Base-by-base conservation (phyloP, 2,797 vertebrate species). In the Pelodytes ibericus region DNA sequence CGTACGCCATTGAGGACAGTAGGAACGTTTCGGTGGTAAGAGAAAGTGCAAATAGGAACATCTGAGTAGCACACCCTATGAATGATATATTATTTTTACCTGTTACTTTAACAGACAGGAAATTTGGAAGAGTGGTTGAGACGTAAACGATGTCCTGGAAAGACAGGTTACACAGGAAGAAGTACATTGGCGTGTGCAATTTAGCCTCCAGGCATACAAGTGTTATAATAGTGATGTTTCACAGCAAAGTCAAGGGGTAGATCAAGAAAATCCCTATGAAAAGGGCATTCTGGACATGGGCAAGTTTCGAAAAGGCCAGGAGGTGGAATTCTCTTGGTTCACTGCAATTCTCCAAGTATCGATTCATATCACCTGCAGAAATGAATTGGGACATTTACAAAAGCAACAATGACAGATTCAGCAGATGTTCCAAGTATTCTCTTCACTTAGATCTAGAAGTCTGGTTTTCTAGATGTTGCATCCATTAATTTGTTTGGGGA, bases 1-100 rank as follows among this genome's bases (percentile, higher is more conserved):
- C 67, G 41, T 70, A 70, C 25, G 67, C 15, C 67, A 70, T 70
- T 30, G 53, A 27, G 16, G 53, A n/a, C 33, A 70, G 13, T 7
- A 70, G 51, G 51, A 70, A 22, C 13, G n/a, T 39, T 18, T 70
- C 16, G 1, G 22, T 27, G 4, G 3, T 9, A 10, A 39, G 4
- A 27, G 51, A 70, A 7, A 26, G 10, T 2, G 16, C 53, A 59
- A 36, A 70, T 1, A 70, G 2, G 5, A 8, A 58, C 11, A 39
- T n/a, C 24, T 70, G 67, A 3, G 25, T 26, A 25, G 58, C 24
- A n/a, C 67, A 70, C 3, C 16, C 53, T 10, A 4, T 4, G 8
- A 70, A 70, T 18, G 67, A 70, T 6, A 69, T 56, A 6, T 8
- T 4, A 5, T 8, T 22, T 4, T 69, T 6, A 3, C 13, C n/a